Evolutionary conservation across 1,140 invertebrate genomes (phyloP), one percentile per base, ranked within the genome.

Genomic region (Papilio polytes): DNA sequence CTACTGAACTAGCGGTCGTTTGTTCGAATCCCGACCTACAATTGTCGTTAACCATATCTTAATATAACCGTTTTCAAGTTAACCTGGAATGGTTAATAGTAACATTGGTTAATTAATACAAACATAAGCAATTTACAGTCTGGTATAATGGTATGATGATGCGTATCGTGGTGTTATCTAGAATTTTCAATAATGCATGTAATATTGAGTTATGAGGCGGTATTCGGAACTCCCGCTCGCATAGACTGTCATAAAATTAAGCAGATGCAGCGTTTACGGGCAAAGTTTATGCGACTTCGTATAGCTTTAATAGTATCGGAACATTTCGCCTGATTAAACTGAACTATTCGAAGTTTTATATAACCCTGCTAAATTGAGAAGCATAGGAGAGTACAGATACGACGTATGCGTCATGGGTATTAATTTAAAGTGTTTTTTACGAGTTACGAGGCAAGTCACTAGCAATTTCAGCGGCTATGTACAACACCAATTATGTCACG

Each of bases 241-340:
- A 77, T 80, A 80, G 72, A 80, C 66, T 80, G 59, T 80, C 82
- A 82, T 80, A 85, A 86, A 91, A 88, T 78, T 89, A 90, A 91
- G 90, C 90, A 88, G 87, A 91, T 90, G 86, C 87, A 85, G 86
- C 87, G 89, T 92, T 92, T 92, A 92, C 81, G 85, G 80, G 79
- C 86, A 20, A 73, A 80, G 87, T 91, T 92, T 89, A 91, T 88
- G 86, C 80, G 85, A 83, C 83, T 90, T 88, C 85, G 86, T 85
- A 90, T 89, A 91, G 91, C 87, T 89, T 87, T 80, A 80, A 81
- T 84, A 83, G 81, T 88, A 89, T 84, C 86, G 84, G 74, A 78
- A 80, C 80, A 81, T 84, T 86, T 85, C 86, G 86, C 53, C 77
- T 88, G 89, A 91, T 92, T 92, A 91, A 90, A 91, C 89, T 89